phyloP scores from a whole-genome alignment of 2,113 vertebrate genomes.

The Eolophus roseicapilla region DNA sequence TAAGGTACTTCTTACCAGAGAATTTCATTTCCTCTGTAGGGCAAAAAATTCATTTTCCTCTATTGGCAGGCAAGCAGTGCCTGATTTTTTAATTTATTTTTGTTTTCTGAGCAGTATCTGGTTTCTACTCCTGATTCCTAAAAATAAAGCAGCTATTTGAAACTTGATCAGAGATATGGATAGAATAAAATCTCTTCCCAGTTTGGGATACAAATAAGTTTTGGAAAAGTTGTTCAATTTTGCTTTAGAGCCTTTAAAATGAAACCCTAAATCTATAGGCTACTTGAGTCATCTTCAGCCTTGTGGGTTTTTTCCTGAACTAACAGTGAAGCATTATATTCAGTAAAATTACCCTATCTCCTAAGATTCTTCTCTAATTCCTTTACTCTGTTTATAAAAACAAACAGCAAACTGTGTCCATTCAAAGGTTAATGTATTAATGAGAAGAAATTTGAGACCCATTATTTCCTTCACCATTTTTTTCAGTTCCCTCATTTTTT shows the following conservation, averaged over 20 bases:
- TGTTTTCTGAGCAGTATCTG: background rate
- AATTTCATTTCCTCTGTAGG: background rate
- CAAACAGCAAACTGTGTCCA: background rate
- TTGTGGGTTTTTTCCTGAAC: background rate
- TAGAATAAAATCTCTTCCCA: background rate
- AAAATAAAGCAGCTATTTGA: background rate
- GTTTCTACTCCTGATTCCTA: background rate
- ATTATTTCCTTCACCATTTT: background rate
- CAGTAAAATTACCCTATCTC: background rate
- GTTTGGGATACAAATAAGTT: background rate
- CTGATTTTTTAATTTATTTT: background rate
- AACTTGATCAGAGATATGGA: background rate
- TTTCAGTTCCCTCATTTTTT: background rate
- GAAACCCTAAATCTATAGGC: background rate
- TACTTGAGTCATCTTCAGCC: background rate
- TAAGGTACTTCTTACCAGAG: background rate
- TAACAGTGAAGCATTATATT: background rate
- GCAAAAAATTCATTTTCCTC: background rate
- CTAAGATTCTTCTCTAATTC: background rate
- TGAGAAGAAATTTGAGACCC: background rate
- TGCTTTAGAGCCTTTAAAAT: background rate
- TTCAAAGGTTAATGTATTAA: background rate
- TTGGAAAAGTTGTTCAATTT: background rate
- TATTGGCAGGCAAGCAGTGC: background rate
- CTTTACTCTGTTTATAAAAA: background rate